phyloP scores from a whole-genome alignment of 2,797 vertebrate species.

The Danio kyathit region DNA sequence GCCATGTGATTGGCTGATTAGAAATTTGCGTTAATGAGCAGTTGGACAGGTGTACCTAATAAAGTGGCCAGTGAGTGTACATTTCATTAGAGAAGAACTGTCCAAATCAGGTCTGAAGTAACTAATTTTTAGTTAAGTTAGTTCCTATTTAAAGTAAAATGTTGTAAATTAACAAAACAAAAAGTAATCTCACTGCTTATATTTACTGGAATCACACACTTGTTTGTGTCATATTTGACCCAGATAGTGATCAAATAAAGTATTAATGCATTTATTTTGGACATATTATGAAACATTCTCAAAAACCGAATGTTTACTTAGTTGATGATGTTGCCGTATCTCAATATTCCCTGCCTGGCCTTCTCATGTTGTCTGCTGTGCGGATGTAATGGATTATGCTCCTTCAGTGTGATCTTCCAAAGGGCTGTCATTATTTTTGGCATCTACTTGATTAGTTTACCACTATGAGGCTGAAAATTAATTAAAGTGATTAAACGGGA shows the following conservation, averaged over 20 bases:
- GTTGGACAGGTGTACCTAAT: no score
- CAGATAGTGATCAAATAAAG: background rate
- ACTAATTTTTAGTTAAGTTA: no score
- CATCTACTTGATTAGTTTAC: conserved; percentile 92
- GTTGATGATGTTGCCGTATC: conserved; percentile 47
- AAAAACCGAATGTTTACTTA: background rate
- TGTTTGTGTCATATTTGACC: no score
- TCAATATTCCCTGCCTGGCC: conserved; percentile 29
- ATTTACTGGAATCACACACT: no score
- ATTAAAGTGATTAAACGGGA: conserved; percentile 92
- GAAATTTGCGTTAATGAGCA: no score
- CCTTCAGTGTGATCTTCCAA: conserved; percentile 55
- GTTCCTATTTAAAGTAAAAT: no score
- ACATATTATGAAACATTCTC: background rate
- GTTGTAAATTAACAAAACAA: no score
- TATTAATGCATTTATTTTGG: background rate
- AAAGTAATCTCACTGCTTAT: no score
- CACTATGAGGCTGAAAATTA: conserved; percentile 86
- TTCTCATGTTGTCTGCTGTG: background rate
- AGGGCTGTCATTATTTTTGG: conserved; percentile 84
- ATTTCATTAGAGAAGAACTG: no score
- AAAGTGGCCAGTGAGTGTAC: no score
- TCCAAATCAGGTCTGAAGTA: no score
- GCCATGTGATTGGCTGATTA: no score
- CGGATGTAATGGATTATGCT: conserved; percentile 14